A percentile compares a stretch with the other conserved stretches of the same genome.
These are phyloP conservation scores for Tiaroga cobitis DNA, from an alignment of 2,797 vertebrate species.

Conservation along the genomic window DNA sequence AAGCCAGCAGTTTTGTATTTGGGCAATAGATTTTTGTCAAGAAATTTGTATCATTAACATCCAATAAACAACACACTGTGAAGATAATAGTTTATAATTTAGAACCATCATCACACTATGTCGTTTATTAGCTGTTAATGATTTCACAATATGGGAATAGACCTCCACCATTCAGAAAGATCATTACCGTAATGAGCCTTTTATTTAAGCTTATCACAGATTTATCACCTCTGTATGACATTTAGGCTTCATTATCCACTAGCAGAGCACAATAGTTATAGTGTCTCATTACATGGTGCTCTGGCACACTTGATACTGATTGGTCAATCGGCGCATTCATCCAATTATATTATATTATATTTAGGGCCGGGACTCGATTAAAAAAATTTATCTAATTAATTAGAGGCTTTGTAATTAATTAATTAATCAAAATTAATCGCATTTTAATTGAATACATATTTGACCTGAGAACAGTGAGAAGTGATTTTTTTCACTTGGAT, in stretches of 20 bases:
- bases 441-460: too few species aligned
- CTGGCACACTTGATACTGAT: neutral
- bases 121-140: constrained; percentile 50
- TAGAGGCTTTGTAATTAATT: too few species aligned
- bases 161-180: constrained; percentile 14
- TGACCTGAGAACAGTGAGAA: too few species aligned
- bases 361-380: too few species aligned
- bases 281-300: neutral
- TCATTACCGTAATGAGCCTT: constrained; percentile 29
- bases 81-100: constrained; percentile 44
- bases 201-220: constrained; percentile 9
- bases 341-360: neutral
- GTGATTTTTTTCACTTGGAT: too few species aligned
- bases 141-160: constrained; percentile 28
- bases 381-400: too few species aligned
- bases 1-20: constrained; percentile 23
- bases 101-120: constrained; percentile 37
- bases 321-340: neutral
- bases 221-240: constrained; percentile 21
- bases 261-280: neutral
- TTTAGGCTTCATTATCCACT: constrained; percentile 14
- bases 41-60: constrained; percentile 40
- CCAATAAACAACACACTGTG: constrained; percentile 46
- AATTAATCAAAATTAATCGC: too few species aligned
- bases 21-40: constrained; percentile 27